Evolutionary conservation across 2,888 invertebrate genomes (phyloP).

Genomic region (Horisme vitalbata): DNA sequence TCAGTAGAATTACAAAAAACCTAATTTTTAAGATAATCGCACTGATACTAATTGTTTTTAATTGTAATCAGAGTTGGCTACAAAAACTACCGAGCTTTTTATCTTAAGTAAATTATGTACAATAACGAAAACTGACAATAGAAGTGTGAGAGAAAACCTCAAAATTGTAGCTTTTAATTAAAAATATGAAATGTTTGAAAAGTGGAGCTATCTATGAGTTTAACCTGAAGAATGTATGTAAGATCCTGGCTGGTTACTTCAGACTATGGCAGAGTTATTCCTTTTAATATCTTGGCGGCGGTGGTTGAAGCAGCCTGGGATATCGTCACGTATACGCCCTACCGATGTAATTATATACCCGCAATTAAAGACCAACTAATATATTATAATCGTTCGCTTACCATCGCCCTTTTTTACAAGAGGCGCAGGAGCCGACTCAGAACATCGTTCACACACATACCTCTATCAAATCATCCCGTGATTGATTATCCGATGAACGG

Average conservation of each 20-base stretch:
- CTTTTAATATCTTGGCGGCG: constrained; percentile 77
- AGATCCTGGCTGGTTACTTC: background rate
- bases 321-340: constrained; percentile 78
- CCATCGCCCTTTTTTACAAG: constrained; percentile 73
- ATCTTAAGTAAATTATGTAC: no score
- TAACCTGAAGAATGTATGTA: background rate
- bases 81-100: no score
- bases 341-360: constrained; percentile 79
- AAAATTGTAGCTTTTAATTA: no score
- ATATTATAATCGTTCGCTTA: constrained; percentile 82
- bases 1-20: background rate
- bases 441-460: constrained; percentile 57
- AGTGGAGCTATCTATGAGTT: background rate
- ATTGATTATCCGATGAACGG: constrained; percentile 56
- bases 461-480: constrained; percentile 57
- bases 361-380: constrained; percentile 80
- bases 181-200: no score
- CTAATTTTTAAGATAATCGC: no score
- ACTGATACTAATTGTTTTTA: no score
- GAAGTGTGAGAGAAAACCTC: no score
- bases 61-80: background rate
- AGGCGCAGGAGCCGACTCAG: constrained; percentile 62
- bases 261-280: constrained; percentile 62
- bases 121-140: no score
- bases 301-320: constrained; percentile 61